phyloP scores from a whole-genome alignment of 2,113 vertebrate species.

The Gymnobelideus leadbeateri region DNA sequence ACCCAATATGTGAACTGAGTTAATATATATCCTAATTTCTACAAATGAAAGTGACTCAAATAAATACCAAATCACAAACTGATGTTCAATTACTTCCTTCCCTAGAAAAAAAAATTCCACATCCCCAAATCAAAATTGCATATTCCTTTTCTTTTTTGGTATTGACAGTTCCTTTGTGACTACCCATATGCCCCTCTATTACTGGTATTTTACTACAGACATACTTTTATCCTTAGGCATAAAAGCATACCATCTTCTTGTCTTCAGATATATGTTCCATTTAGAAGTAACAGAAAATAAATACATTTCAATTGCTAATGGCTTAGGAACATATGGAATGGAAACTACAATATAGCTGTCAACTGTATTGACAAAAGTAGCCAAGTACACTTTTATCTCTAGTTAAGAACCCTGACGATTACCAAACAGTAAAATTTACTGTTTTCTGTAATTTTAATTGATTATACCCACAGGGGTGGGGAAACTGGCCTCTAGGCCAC shows the following conservation, averaged over 20 bases:
- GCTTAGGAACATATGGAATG: neutral
- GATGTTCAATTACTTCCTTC: neutral
- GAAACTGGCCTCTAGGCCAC: too few relatives aligned
- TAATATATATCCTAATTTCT: neutral
- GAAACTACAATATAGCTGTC: slow-evolving; percentile 16
- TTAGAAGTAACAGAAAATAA: neutral
- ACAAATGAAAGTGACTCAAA: slow-evolving; percentile 7
- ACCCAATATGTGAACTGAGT: neutral
- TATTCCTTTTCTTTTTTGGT: neutral
- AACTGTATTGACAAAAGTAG: neutral
- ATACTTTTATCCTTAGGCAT: neutral
- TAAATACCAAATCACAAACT: slow-evolving; percentile 9
- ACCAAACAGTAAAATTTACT: slow-evolving; percentile 10
- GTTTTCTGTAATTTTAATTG: neutral
- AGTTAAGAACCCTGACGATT: neutral
- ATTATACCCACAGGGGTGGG: neutral
- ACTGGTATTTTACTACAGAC: neutral
- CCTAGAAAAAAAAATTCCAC: neutral
- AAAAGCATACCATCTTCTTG: neutral
- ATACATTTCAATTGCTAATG: neutral
- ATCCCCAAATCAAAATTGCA: neutral
- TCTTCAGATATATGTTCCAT: neutral
- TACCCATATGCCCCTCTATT: neutral
- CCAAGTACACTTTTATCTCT: neutral
- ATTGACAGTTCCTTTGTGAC: neutral